phyloP scores from a whole-genome alignment of 2,797 vertebrate species.

The Sebastes matsubarae region DNA sequence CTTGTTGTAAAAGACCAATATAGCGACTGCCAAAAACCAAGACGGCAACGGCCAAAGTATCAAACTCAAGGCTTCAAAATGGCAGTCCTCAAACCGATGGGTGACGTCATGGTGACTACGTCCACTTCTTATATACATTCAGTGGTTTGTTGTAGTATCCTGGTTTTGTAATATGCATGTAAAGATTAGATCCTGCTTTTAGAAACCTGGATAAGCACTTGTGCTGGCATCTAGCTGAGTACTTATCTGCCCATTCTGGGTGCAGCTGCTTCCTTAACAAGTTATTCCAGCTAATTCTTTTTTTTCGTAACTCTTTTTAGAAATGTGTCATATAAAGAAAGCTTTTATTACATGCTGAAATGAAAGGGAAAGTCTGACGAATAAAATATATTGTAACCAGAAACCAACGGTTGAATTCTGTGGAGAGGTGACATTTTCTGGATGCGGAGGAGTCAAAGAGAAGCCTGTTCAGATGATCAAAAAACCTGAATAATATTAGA shows the following conservation, averaged over 20 bases:
- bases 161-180: neutral
- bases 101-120: too few relatives aligned
- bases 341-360: neutral
- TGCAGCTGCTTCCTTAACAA: neutral
- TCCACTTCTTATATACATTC: too few relatives aligned
- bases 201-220: neutral
- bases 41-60: too few relatives aligned
- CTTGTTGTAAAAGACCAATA: too few relatives aligned
- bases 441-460: neutral
- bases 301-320: neutral
- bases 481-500: conserved; percentile 5
- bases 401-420: conserved; percentile 8
- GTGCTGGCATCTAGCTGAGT: neutral
- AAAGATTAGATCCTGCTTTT: neutral
- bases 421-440: conserved; percentile 1
- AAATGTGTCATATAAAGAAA: neutral
- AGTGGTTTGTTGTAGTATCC: neutral
- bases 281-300: neutral
- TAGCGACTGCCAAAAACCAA: too few relatives aligned
- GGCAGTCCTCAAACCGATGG: too few relatives aligned
- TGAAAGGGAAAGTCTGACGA: neutral
- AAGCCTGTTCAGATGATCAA: conserved; percentile 20
- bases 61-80: too few relatives aligned
- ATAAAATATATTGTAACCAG: neutral
- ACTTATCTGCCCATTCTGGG: neutral